Evolutionary conservation across 2,113 vertebrate species (phyloP).

Genomic region (Setophaga coronata): DNA sequence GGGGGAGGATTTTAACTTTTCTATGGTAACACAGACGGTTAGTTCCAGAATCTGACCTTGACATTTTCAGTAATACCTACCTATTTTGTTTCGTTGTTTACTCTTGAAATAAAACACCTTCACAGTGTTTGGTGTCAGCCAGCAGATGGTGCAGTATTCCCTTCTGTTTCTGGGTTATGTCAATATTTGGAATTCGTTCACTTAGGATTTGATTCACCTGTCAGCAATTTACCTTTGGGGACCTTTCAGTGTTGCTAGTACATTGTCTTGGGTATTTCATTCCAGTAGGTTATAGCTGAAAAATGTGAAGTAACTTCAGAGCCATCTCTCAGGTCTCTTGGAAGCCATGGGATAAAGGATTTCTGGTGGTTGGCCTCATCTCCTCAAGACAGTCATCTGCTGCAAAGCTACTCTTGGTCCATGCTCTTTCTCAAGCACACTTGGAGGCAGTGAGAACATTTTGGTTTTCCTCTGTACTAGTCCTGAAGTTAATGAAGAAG

Average conservation of each 20-base stretch:
- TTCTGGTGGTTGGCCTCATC: neutral
- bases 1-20: neutral
- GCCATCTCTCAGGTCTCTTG: neutral
- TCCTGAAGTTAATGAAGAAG: neutral
- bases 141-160: slow-evolving; percentile 56
- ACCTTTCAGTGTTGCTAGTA: neutral
- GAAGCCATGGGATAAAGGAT: neutral
- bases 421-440: neutral
- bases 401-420: neutral
- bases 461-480: neutral
- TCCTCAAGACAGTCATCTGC: neutral
- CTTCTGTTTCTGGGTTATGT: neutral
- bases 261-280: neutral
- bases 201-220: neutral
- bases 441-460: neutral
- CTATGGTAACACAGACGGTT: neutral
- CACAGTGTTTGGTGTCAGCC: slow-evolving; percentile 9
- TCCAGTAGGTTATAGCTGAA: neutral
- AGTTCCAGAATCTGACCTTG: neutral
- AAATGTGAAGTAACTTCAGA: neutral
- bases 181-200: neutral
- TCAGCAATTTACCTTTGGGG: neutral
- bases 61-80: neutral
- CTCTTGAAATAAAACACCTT: neutral
- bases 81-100: neutral